These are phyloP conservation scores for Crambe crambe DNA, from an alignment of 37 sponge, comb jelly and placozoan genomes.

Conservation along the genomic window DNA sequence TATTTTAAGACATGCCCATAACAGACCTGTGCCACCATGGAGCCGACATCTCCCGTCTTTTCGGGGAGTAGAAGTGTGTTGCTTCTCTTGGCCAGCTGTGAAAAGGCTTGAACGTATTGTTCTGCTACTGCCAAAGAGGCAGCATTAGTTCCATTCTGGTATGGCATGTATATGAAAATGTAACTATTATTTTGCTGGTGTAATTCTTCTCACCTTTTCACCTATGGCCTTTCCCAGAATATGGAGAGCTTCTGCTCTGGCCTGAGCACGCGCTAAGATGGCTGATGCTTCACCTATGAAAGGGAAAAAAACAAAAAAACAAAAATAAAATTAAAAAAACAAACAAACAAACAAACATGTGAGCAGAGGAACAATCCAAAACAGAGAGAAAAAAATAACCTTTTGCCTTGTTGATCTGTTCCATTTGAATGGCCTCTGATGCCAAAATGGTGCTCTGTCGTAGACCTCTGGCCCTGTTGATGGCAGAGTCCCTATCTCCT, in stretches of 20 bases:
- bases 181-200: neutral
- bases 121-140: constrained; percentile 91
- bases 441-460: constrained; percentile 89
- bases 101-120: constrained; percentile 95
- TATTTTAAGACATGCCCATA: neutral
- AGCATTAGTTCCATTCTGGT: constrained; percentile 78
- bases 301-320: too few species aligned
- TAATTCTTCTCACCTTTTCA: neutral
- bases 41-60: constrained; percentile 86
- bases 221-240: constrained; percentile 76
- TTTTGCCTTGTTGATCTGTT: constrained; percentile 91
- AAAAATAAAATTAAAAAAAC: too few species aligned
- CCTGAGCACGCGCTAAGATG: constrained; percentile 75
- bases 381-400: constrained; percentile 48
- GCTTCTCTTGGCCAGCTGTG: constrained; percentile 85
- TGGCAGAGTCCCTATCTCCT: constrained; percentile 80
- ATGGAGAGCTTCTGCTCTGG: constrained; percentile 72
- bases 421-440: constrained; percentile 91
- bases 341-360: too few species aligned
- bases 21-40: constrained; percentile 96
- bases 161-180: constrained; percentile 2
- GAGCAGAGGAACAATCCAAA: too few species aligned
- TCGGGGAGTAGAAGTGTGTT: constrained; percentile 92
- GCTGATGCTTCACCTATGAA: constrained; percentile 80
- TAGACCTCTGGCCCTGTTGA: constrained; percentile 83